Evolutionary conservation across 2,113 vertebrate genomes (phyloP), one percentile per base, ranked within the genome.

Genomic region (Sorex araneus): DNA sequence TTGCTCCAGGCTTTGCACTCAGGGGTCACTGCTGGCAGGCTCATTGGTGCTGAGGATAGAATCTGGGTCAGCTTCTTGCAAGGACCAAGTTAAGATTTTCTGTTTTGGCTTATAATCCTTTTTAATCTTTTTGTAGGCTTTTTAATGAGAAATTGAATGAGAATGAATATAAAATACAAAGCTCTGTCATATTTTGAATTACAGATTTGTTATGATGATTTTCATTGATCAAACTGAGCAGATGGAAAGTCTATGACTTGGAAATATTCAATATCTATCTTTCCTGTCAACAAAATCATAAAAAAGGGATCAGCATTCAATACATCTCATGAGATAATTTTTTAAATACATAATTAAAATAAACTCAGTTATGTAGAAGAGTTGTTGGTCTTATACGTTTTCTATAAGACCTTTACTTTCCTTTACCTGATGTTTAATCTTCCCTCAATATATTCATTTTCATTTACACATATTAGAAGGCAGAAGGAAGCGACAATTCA

Each of bases 401-500:
- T n/a, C n/a, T n/a, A n/a, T n/a, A n/a, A 89, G 71, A 25, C 78
- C n/a, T 43, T 95, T 84, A 69, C 63, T 90, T 92, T 89, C 40
- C 50, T 86, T 84, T 89, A 78, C 60, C 83, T 79, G 64, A 71
- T 93, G 47, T 90, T 34, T 85, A 89, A 60, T 90, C 85, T 87
- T 63, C 50, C 36, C 78, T 95, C 91, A 81, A 94, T 85, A 92
- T 93, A 93, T 73, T 92, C 43, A 60, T 90, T 80, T 84, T 95
- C 83, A 93, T 97, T 92, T 93, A 85, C 88, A 93, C 90, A 71
- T 73, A 78, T 87, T 40, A 82, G 36, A 85, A 87, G 94, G 60
- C 84, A 85, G 82, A 91, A 87, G 94, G 92, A 94, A 83, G 74
- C 90, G 93, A 88, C 74, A 95, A 95, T 97, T 97, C 92, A 94